Base-by-base conservation (phyloP, 1,140 invertebrate species). In the Mercenaria mercenaria region DNA sequence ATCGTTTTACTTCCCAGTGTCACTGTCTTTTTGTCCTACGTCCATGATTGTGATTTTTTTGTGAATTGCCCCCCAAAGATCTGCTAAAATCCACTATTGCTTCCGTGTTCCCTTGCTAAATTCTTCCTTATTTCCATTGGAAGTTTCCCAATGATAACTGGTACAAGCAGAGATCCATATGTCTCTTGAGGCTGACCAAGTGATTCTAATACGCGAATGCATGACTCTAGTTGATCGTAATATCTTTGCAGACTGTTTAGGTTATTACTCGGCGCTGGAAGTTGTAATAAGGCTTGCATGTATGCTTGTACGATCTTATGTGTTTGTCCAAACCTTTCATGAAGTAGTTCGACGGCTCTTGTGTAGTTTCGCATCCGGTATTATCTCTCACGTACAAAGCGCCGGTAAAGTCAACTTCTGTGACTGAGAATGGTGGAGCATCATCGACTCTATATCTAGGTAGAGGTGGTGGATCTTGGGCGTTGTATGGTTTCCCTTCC, bases 271-370 rank as follows among this genome's bases (percentile, higher is more conserved):
- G 86, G 90, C 15, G 59, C 18, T 20, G 87, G 90, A 23, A 89
- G n/a, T 15, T 89, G 39, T 6, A 85, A 23, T 34, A 91, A 67
- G 37, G 23, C 41, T 86, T 86, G 32, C 82, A 89, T 91, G 39
- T 80, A 86, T 52, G 82, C 76, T n/a, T 86, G 59, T n/a, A 82
- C 76, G 39, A 91, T 85, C 59, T 89, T 84, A 39, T 88, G 79
- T 20, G 86, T 47, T 23, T 91, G 69, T 11, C 87, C 90, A 69
- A 76, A 91, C 3, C 87, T 37, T 64, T 89, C 29, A 37, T 61
- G 50, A 1, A 89, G 41, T 18, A 91, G 50, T 26, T 86, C 72
- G 18, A 84, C 34, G 15, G 86, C 86, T n/a, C n/a, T n/a, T n/a
- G n/a, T n/a, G n/a, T n/a, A n/a, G n/a, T n/a, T n/a, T n/a, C n/a